Percentiles rank a stretch among this genome's conserved stretches.
These are phyloP conservation scores for Agonopterix alstromeriana DNA, from an alignment of 2,888 invertebrate genomes.

Conservation along the genomic window DNA sequence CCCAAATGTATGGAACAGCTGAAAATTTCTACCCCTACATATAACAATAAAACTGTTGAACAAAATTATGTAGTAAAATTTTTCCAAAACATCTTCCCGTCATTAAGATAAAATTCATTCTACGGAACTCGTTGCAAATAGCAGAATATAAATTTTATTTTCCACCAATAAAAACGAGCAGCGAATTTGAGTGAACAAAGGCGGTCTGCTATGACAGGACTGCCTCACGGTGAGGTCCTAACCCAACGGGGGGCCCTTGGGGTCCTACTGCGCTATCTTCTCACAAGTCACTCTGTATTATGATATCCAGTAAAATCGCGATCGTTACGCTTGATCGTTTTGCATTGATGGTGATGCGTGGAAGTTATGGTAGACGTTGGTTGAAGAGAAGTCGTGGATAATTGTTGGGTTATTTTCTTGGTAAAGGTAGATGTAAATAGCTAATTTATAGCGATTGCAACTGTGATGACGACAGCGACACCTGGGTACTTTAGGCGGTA, in stretches of 20 bases:
- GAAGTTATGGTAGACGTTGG: not conserved
- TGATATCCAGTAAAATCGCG: not conserved
- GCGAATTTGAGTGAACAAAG: slow-evolving; percentile 61
- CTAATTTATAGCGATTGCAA: slow-evolving; percentile 67
- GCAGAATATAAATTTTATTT: not conserved
- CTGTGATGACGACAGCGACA: slow-evolving; percentile 13
- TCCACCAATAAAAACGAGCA: slow-evolving; percentile 17
- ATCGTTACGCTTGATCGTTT: no score
- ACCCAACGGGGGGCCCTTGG: slow-evolving; percentile 54
- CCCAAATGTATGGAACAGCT: no score
- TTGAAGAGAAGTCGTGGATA: not conserved
- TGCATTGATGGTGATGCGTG: not conserved
- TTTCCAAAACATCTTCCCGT: no score
- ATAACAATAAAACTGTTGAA: no score
- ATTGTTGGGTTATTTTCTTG: not conserved
- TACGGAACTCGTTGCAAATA: no score
- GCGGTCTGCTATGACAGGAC: slow-evolving; percentile 57
- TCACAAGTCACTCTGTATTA: slow-evolving; percentile 22
- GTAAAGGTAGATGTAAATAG: slow-evolving; percentile 40
- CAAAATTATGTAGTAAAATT: no score
- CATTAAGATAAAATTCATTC: no score
- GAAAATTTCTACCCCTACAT: no score
- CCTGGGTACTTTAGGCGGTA: slow-evolving; percentile 42
- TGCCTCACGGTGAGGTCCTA: slow-evolving; percentile 55
- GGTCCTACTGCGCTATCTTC: slow-evolving; percentile 50